These are phyloP conservation scores for Ceratina calcarata DNA, from an alignment of 1,140 invertebrate species.

Conservation along the genomic window DNA sequence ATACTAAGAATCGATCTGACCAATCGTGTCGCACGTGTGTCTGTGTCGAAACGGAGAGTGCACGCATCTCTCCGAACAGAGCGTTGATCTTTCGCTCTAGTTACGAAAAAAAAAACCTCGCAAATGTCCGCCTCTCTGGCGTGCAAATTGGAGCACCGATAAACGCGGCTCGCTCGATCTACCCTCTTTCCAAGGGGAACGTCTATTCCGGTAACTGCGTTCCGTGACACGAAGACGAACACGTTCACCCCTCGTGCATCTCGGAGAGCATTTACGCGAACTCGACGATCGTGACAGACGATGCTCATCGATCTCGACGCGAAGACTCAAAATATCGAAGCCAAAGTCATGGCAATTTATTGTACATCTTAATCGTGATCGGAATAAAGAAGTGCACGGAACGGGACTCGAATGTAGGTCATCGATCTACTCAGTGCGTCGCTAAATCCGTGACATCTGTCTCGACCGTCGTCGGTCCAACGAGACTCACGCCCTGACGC, in stretches of 20 bases:
- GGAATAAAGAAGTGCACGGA: not conserved
- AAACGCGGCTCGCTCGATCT: slow-evolving; percentile 32
- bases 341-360: too few species aligned
- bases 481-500: not conserved
- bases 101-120: slow-evolving; percentile 28
- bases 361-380: too few species aligned
- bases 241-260: slow-evolving; percentile 8
- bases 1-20: not conserved
- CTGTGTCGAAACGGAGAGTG: not conserved
- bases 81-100: slow-evolving; percentile 27
- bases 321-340: too few species aligned
- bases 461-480: not conserved
- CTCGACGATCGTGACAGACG: too few species aligned
- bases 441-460: too few species aligned
- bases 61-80: not conserved
- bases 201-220: slow-evolving; percentile 31
- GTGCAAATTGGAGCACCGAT: slow-evolving; percentile 42
- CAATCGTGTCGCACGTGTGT: not conserved
- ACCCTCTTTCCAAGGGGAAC: slow-evolving; percentile 21
- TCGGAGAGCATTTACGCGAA: not conserved
- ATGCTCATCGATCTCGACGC: too few species aligned
- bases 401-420: not conserved
- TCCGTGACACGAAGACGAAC: slow-evolving; percentile 3
- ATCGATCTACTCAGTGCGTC: not conserved
- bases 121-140: not conserved